Conservation (phyloP, 2,797 vertebrate genomes). For the Tauraco hartlaubi region DNA sequence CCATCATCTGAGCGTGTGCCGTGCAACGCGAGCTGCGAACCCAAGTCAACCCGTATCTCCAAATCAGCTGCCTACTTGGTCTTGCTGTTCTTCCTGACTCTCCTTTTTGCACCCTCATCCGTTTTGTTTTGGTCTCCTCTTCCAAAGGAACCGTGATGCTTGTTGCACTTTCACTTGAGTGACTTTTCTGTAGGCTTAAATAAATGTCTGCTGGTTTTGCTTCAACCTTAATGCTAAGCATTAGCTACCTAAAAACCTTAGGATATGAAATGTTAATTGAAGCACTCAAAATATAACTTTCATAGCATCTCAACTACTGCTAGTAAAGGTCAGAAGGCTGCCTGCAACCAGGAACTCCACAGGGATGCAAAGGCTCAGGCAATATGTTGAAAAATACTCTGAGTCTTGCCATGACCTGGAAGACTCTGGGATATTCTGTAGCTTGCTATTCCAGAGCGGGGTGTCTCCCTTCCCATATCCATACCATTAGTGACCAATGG, state of each 20-base stretch:
- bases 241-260: neutral
- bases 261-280: neutral
- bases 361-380: neutral
- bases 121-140: neutral
- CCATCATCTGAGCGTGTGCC: slow-evolving; percentile 16
- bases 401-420: neutral
- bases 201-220: neutral
- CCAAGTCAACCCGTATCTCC: neutral
- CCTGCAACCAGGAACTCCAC: neutral
- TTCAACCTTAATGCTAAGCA: neutral
- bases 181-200: neutral
- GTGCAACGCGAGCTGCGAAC: slow-evolving; percentile 21
- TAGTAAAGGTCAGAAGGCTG: neutral
- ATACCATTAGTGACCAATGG: neutral
- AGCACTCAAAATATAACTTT: neutral
- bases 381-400: neutral
- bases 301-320: no score
- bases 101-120: neutral
- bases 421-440: neutral
- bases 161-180: neutral
- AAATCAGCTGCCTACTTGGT: neutral
- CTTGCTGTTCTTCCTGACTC: neutral
- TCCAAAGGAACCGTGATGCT: neutral
- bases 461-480: neutral
- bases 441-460: neutral